A percentile compares a stretch with the other conserved stretches of the same genome.
These are phyloP conservation scores for Sycophila sp. DNA, from an alignment of 1,140 invertebrate species.

Conservation along the genomic window DNA sequence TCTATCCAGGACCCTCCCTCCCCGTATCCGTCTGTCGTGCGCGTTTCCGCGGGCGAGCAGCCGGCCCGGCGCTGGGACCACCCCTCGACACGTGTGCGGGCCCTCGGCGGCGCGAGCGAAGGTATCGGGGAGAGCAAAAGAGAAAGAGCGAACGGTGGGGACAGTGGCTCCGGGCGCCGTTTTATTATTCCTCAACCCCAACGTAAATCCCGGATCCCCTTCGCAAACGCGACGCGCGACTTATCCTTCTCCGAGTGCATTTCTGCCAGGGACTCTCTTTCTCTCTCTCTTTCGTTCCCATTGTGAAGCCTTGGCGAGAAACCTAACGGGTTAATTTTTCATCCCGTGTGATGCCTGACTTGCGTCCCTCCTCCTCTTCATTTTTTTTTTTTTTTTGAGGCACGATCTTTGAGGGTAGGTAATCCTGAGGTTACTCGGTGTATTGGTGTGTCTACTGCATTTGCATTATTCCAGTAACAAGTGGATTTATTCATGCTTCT, in stretches of 20 bases:
- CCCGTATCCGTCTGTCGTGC: not conserved
- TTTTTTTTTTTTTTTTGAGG: too few species aligned
- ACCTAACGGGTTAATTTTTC: conserved; percentile 20
- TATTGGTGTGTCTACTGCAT: too few species aligned
- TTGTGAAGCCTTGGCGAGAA: not conserved
- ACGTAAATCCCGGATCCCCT: conserved; percentile 14
- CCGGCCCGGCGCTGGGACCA: conserved; percentile 23
- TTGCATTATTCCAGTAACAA: too few species aligned
- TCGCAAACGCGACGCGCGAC: not conserved
- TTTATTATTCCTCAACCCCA: conserved; percentile 28
- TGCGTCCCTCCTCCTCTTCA: too few species aligned
- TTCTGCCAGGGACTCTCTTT: not conserved
- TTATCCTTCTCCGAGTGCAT: not conserved
- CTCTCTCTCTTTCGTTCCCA: not conserved
- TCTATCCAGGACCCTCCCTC: not conserved
- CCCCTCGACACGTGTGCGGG: conserved; percentile 36
- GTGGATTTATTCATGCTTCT: too few species aligned
- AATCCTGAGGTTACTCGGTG: too few species aligned
- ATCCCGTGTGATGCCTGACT: too few species aligned
- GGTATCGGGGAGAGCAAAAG: too few species aligned
- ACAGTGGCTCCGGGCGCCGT: not conserved
- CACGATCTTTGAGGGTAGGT: too few species aligned
- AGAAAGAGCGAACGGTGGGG: too few species aligned
- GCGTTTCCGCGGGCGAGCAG: not conserved
- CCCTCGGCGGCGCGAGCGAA: not conserved